Conservation (phyloP, 2,113 vertebrate genomes). For the Etheostoma cragini region DNA sequence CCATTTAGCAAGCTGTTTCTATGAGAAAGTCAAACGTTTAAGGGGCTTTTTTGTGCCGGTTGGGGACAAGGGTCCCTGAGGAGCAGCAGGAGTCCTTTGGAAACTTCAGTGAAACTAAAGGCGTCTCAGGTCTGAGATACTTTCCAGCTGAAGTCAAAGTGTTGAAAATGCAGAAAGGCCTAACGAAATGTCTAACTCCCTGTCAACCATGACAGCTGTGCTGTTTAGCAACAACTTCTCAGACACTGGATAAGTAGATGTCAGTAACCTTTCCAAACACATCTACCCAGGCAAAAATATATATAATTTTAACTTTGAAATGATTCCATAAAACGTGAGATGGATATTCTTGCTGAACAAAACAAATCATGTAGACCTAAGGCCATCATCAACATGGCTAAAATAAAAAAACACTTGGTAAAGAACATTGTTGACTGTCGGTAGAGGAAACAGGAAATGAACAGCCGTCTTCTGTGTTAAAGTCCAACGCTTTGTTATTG, state of each 20-base stretch:
- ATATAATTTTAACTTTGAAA: neutral
- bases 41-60: constrained; percentile 78
- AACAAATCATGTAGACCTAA: too few relatives aligned
- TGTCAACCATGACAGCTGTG: constrained; percentile 70
- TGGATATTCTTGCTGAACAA: neutral
- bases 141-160: constrained; percentile 82
- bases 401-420: neutral
- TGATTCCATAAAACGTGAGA: neutral
- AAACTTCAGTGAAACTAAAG: constrained; percentile 76
- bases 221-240: constrained; percentile 65
- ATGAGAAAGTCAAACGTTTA: constrained; percentile 88
- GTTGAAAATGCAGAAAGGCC: constrained; percentile 77
- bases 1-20: constrained; percentile 88
- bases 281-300: neutral
- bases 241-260: constrained; percentile 58
- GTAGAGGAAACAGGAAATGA: neutral
- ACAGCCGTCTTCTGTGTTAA: neutral
- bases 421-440: neutral
- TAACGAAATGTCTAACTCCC: constrained; percentile 64
- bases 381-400: neutral
- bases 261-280: constrained; percentile 22
- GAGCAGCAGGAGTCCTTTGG: constrained; percentile 81
- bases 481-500: neutral
- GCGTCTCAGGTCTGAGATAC: constrained; percentile 79
- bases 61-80: constrained; percentile 75